Evolutionary conservation across 2,797 vertebrate species (phyloP).

Genomic region (Cirrhinus molitorella): DNA sequence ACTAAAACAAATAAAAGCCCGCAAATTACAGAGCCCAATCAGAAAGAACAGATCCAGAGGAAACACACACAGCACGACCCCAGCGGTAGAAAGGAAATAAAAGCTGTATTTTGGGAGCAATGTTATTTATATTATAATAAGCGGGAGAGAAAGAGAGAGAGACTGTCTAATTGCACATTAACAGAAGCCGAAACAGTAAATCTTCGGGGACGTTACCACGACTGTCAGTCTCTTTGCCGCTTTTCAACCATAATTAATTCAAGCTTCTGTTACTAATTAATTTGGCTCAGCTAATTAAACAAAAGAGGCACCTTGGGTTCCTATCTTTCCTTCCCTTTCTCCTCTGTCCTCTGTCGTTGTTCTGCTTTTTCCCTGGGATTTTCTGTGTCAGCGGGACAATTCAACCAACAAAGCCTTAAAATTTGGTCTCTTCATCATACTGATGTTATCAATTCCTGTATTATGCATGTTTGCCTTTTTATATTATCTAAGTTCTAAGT

Average conservation of each 20-base stretch:
- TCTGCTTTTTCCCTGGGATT: background rate
- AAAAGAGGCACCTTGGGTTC: slow-evolving; percentile 75
- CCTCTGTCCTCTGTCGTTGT: background rate
- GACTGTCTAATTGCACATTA: slow-evolving; percentile 34
- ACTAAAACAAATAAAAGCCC: slow-evolving; percentile 27
- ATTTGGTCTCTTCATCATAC: background rate
- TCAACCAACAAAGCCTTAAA: background rate
- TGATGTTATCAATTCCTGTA: background rate
- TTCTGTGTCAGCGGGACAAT: slow-evolving; percentile 23
- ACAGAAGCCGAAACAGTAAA: slow-evolving; percentile 26
- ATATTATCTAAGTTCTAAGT: background rate
- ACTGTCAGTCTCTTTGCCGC: slow-evolving; percentile 31
- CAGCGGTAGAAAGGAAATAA: slow-evolving; percentile 54
- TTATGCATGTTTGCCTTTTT: background rate
- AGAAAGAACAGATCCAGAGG: slow-evolving; percentile 43
- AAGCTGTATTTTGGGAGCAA: slow-evolving; percentile 22
- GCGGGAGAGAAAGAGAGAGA: slow-evolving; percentile 5
- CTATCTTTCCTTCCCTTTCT: slow-evolving; percentile 21
- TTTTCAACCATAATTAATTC: slow-evolving; percentile 75
- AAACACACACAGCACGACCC: slow-evolving; percentile 20
- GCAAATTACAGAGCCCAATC: slow-evolving; percentile 21
- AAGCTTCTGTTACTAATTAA: slow-evolving; percentile 78
- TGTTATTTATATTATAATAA: slow-evolving; percentile 45
- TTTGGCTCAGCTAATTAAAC: slow-evolving; percentile 79
- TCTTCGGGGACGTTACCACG: slow-evolving; percentile 34